Evolutionary conservation across 2,797 vertebrate genomes (phyloP).

Genomic region (Oophaga sylvatica): DNA sequence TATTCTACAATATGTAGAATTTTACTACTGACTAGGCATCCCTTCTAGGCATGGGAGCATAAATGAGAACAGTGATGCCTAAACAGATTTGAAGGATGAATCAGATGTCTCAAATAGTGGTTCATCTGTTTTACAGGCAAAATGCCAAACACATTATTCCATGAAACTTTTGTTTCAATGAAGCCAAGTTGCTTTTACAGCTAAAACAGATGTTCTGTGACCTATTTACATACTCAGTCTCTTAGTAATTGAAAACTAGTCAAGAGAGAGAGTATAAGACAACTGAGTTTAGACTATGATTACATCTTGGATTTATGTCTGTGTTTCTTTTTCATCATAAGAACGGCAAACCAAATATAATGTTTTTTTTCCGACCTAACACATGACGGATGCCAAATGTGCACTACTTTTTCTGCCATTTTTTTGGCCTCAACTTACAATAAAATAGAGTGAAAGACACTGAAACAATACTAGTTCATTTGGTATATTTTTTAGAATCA

Average conservation of each 20-base stretch:
- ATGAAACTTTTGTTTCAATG: neutral
- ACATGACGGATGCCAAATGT: no score
- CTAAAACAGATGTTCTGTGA: conserved; percentile 3
- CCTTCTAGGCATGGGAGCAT: conserved; percentile 8
- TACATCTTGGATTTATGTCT: no score
- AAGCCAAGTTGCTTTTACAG: neutral
- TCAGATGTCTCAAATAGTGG: conserved; percentile 25
- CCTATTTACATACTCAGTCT: neutral
- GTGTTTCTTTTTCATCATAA: no score
- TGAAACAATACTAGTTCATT: no score
- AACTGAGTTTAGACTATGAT: no score
- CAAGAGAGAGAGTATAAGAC: neutral
- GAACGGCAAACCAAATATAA: no score
- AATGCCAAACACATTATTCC: conserved; percentile 11
- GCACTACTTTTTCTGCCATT: no score
- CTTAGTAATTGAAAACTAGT: neutral
- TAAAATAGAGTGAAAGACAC: no score
- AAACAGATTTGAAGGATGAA: conserved; percentile 16
- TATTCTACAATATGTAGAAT: neutral
- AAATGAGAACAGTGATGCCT: conserved; percentile 16
- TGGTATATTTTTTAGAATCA: no score
- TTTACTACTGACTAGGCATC: neutral
- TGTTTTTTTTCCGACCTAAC: no score
- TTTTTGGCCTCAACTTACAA: no score
- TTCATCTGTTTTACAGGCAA: conserved; percentile 27